These are phyloP conservation scores for Drosophila picticornis DNA, from an alignment of 2,888 invertebrate genomes.

Conservation along the genomic window DNA sequence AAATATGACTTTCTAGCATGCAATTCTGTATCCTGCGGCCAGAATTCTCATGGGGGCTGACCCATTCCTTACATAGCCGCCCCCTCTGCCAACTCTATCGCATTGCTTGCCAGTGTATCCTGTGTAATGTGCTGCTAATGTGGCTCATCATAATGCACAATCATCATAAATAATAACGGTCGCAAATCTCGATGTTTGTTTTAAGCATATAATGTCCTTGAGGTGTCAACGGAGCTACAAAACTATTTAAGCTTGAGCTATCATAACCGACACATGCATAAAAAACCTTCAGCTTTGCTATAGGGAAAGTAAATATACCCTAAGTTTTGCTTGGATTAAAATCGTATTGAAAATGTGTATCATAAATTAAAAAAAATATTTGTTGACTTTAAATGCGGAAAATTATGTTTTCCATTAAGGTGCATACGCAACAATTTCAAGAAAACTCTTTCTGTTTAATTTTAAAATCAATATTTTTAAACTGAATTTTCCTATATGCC, in stretches of 20 bases:
- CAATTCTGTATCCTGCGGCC: constrained; percentile 45
- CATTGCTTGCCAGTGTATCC: constrained; percentile 38
- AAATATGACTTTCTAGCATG: constrained; percentile 72
- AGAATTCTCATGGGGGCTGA: not conserved
- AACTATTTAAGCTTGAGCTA: constrained; percentile 22
- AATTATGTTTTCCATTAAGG: too few species aligned
- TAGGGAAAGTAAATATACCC: not conserved
- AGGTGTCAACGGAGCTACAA: constrained; percentile 32
- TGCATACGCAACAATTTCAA: not conserved
- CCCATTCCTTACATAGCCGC: not conserved
- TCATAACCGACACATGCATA: not conserved
- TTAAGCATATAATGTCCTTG: constrained; percentile 17
- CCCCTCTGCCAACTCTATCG: constrained; percentile 31
- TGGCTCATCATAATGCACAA: constrained; percentile 71
- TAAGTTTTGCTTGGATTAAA: too few species aligned
- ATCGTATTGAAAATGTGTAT: too few species aligned
- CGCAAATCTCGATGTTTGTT: constrained; percentile 42
- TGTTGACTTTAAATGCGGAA: too few species aligned
- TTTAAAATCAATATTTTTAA: not conserved
- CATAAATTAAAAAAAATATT: too few species aligned
- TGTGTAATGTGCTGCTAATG: constrained; percentile 71
- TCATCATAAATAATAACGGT: constrained; percentile 73
- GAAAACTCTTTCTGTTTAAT: not conserved
- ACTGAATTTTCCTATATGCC: not conserved
- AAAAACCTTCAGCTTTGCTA: not conserved